Evolutionary conservation across 2,113 vertebrate species (phyloP).

Genomic region (Nycticebus coucang): DNA sequence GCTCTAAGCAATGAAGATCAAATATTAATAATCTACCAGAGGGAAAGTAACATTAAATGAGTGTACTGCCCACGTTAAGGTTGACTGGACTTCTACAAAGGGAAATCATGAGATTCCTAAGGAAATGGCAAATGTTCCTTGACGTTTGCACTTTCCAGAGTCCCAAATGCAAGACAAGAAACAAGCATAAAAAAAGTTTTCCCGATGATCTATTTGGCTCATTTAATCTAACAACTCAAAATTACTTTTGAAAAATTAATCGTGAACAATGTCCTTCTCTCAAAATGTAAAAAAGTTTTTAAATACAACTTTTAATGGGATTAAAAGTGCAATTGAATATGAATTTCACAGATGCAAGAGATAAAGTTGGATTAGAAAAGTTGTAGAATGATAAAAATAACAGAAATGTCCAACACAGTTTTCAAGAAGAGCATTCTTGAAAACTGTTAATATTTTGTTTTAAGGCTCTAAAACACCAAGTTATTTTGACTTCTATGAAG

Average conservation of each 20-base stretch:
- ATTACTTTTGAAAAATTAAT: constrained; percentile 38
- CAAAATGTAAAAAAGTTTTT: not conserved
- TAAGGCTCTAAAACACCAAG: constrained; percentile 49
- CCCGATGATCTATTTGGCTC: not conserved
- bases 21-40: not conserved
- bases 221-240: constrained; percentile 31
- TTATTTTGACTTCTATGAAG: constrained; percentile 53
- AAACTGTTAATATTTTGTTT: constrained; percentile 56
- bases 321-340: constrained; percentile 45
- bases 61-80: not conserved
- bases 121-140: not conserved
- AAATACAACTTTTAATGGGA: constrained; percentile 25
- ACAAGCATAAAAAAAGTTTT: not conserved
- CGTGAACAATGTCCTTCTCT: not conserved
- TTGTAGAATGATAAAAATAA: constrained; percentile 54
- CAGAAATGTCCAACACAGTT: not conserved
- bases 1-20: not conserved
- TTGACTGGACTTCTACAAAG: not conserved
- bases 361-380: constrained; percentile 49
- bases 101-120: not conserved
- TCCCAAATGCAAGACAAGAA: not conserved
- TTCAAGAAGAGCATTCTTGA: constrained; percentile 46
- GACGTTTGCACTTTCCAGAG: not conserved
- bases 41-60: not conserved
- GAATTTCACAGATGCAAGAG: not conserved